Evolutionary conservation across 2,888 invertebrate species (phyloP).

Genomic region (Hirtodrosophila confusa): DNA sequence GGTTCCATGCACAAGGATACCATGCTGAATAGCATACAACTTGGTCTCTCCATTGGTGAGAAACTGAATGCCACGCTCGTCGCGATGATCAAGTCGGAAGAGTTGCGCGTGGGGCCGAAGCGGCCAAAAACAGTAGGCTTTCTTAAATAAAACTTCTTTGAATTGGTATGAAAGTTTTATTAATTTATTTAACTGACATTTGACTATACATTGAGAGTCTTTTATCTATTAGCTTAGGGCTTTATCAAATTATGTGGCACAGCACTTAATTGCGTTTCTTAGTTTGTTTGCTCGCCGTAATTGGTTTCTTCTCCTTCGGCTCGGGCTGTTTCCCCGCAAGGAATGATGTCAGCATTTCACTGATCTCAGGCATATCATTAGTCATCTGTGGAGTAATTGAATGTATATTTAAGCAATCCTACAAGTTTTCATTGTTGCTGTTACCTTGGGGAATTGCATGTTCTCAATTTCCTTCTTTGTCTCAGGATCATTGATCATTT

Average conservation of each 20-base stretch:
- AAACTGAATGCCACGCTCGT: slow-evolving; percentile 89
- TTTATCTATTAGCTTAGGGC: slow-evolving; percentile 40
- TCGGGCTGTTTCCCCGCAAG: slow-evolving; percentile 89
- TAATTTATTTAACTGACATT: slow-evolving; percentile 40
- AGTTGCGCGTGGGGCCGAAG: slow-evolving; percentile 82
- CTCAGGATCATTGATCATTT: slow-evolving; percentile 99
- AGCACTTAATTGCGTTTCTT: slow-evolving; percentile 82
- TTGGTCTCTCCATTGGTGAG: slow-evolving; percentile 89
- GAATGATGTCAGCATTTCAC: slow-evolving; percentile 95
- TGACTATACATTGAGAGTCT: slow-evolving; percentile 39
- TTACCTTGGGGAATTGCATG: slow-evolving; percentile 86
- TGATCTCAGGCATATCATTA: slow-evolving; percentile 96
- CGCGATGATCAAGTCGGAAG: slow-evolving; percentile 87
- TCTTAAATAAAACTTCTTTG: slow-evolving; percentile 68
- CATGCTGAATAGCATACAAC: slow-evolving; percentile 88
- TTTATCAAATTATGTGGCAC: slow-evolving; percentile 19
- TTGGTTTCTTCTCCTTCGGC: slow-evolving; percentile 81
- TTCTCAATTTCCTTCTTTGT: slow-evolving; percentile 98
- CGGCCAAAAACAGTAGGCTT: slow-evolving; percentile 82
- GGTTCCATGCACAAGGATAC: slow-evolving; percentile 91
- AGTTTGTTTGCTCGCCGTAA: slow-evolving; percentile 77
- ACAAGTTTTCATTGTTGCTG: background rate
- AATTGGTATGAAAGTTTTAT: slow-evolving; percentile 43
- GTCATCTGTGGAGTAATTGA: slow-evolving; percentile 87
- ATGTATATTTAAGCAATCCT: background rate